Conservation (phyloP, 53 echinoderm and acorn worm species). For the Antedon mediterranea region DNA sequence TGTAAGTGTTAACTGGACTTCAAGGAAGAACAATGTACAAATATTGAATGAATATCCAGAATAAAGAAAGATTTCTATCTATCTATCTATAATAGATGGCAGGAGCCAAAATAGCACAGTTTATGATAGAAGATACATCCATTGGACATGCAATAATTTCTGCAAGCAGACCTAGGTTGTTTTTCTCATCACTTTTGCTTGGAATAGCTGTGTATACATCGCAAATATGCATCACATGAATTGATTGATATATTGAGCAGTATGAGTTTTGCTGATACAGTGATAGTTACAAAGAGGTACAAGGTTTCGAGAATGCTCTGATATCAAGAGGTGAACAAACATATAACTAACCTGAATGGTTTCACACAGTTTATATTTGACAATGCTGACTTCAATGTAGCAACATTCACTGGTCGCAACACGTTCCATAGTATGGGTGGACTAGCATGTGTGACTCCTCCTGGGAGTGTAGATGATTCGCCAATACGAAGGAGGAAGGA, state of each 20-base stretch:
- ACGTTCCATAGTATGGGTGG: slow-evolving; percentile 29
- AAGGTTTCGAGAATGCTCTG: slow-evolving; percentile 16
- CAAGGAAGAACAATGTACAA: too few species aligned
- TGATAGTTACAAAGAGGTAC: slow-evolving; percentile 13
- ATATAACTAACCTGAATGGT: slow-evolving; percentile 9
- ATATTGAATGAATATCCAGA: too few species aligned
- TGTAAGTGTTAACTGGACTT: too few species aligned
- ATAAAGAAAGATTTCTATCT: too few species aligned
- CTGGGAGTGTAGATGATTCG: slow-evolving; percentile 4
- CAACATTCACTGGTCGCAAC: slow-evolving; percentile 21
- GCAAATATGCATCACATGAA: slow-evolving; percentile 29
- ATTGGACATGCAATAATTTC: slow-evolving; percentile 26
- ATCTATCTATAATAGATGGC: too few species aligned
- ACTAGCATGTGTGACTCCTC: slow-evolving; percentile 22
- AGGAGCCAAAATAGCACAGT: slow-evolving; percentile 11
- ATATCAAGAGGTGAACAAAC: slow-evolving; percentile 2
- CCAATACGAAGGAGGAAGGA: slow-evolving; percentile 4
- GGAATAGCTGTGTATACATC: slow-evolving; percentile 20
- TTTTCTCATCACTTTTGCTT: slow-evolving; percentile 8
- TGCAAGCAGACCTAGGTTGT: slow-evolving; percentile 11
- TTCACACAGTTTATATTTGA: slow-evolving; percentile 22
- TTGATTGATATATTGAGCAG: slow-evolving; percentile 20
- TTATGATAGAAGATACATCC: slow-evolving; percentile 14
- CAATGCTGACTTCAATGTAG: slow-evolving; percentile 25
- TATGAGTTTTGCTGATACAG: too few species aligned